Conservation (phyloP, 2,797 vertebrate species). For the Cirrhinus molitorella region DNA sequence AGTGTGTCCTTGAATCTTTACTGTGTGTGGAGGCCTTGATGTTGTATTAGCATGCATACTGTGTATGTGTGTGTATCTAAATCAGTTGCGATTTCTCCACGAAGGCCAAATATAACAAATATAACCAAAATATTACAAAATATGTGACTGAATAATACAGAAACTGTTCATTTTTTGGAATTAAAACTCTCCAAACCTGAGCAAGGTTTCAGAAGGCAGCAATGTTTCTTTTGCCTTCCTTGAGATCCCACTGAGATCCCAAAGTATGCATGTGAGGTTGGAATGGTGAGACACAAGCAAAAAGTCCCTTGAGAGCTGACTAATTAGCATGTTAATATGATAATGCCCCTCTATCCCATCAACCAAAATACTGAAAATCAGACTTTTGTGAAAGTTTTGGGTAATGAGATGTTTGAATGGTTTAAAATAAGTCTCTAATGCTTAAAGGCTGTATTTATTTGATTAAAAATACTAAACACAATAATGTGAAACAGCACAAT, state of each 20-base stretch:
- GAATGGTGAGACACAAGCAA: background rate
- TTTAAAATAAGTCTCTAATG: background rate
- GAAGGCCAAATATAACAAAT: background rate
- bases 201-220: background rate
- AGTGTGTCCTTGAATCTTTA: conserved; percentile 22
- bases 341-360: background rate
- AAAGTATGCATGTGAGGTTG: background rate
- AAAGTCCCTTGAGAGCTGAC: background rate
- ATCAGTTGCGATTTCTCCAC: background rate
- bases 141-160: background rate
- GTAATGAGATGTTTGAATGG: too few species aligned
- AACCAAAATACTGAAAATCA: too few species aligned
- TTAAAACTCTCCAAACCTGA: background rate
- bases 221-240: background rate
- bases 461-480: background rate
- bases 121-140: conserved; percentile 8
- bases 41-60: background rate
- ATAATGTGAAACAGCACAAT: background rate
- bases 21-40: conserved; percentile 13
- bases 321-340: background rate
- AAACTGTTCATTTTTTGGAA: background rate
- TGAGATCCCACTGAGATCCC: background rate
- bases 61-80: background rate
- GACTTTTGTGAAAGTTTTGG: too few species aligned
- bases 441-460: background rate